Percentiles rank a stretch among this genome's conserved stretches.
These are phyloP conservation scores for Remorina albescens DNA, from an alignment of 2,797 vertebrate species.

Conservation along the genomic window DNA sequence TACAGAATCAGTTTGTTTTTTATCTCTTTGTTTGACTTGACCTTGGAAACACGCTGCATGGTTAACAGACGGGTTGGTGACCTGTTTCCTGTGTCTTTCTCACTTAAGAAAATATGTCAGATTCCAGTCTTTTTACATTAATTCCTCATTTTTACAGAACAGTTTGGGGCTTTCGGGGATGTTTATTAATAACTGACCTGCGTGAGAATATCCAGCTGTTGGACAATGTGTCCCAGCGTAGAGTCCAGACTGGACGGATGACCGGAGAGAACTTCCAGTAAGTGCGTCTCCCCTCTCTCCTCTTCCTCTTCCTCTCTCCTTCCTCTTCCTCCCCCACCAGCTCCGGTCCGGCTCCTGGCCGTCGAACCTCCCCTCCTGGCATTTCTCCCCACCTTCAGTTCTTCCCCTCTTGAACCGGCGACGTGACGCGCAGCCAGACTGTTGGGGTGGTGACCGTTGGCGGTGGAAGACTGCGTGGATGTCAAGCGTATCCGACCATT, in stretches of 20 bases:
- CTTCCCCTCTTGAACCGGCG: constrained; percentile 49
- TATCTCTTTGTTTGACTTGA: background rate
- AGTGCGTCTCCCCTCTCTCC: constrained; percentile 51
- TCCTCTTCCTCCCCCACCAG: constrained; percentile 22
- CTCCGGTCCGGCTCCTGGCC: constrained; percentile 25
- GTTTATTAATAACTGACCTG: constrained; percentile 80
- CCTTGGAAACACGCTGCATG: background rate
- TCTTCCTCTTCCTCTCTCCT: constrained; percentile 62
- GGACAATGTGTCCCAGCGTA: constrained; percentile 89
- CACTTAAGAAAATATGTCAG: background rate
- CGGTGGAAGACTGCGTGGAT: constrained; percentile 3
- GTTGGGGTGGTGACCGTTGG: constrained; percentile 26
- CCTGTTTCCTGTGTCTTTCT: background rate
- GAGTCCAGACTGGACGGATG: constrained; percentile 78
- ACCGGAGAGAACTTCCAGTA: constrained; percentile 68
- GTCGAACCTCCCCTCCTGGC: background rate
- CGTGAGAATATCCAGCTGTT: constrained; percentile 91
- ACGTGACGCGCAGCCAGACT: constrained; percentile 42
- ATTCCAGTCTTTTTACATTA: background rate
- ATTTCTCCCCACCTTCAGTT: constrained; percentile 34
- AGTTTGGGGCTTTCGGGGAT: background rate
- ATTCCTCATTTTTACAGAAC: background rate
- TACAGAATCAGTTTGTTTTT: background rate
- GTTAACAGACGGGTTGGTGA: background rate
- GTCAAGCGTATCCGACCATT: constrained; percentile 10